Base-by-base conservation (phyloP, 2,113 vertebrate species). In the Menidia beryllina region DNA sequence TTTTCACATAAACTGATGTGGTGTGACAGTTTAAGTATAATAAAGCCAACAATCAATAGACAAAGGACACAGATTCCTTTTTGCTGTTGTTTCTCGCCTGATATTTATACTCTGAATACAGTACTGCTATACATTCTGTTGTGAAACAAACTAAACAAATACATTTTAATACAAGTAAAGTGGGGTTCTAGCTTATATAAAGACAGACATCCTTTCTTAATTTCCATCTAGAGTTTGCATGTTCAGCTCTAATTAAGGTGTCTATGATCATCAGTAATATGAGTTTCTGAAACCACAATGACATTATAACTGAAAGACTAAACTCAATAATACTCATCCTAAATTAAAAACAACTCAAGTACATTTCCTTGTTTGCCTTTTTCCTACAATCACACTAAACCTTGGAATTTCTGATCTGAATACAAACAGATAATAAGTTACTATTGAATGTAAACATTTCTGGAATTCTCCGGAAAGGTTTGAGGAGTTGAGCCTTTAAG, bases 371-470 rank as follows among this genome's bases (percentile, higher is more conserved):
- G 23, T 50, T 62, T 12, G 2, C n/a, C 20, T 6, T 21, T 69
- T 61, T 72, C 41, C 49, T n/a, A 39, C 4, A 67, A 49, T 73
- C 73, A 71, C 70, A 72, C 53, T 60, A 41, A 81, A 75, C 4
- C 6, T 13, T 5, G 14, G 60, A 43, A 48, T 53, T 77, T 60
- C 61, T 73, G 25, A 53, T 75, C 14, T 67, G n/a, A n/a, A 65
- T 41, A 27, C 19, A 51, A 72, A 72, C 75, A 65, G 34, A 69
- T 43, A 83, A 83, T 81, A 88, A 81, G 27, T 71, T 82, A 85
- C 25, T 26, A 24, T 23, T 48, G 15, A 7, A n/a, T 45, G 19
- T 61, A 36, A 27, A 30, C 7, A 26, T 59, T 70, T 52, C 20
- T 45, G 5, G 50, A 4, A 59, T 47, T 48, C 14, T 36, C n/a